phyloP scores from a whole-genome alignment of 2,888 invertebrate genomes.

The Troides aeacus region DNA sequence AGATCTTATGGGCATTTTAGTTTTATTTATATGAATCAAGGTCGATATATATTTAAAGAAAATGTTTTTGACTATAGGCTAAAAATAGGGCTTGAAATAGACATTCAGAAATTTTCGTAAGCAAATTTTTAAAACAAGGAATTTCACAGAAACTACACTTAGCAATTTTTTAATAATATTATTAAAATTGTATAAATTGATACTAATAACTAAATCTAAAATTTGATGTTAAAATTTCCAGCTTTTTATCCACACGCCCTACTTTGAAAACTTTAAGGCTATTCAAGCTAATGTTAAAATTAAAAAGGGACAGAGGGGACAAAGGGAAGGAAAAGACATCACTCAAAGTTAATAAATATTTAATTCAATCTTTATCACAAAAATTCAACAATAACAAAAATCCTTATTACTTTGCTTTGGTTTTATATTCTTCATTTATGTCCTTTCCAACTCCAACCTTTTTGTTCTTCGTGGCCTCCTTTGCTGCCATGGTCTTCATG shows the following conservation, averaged over 20 bases:
- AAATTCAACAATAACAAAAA: slow-evolving; percentile 33
- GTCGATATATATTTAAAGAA: no score
- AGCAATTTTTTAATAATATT: no score
- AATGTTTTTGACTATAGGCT: no score
- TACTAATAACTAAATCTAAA: no score
- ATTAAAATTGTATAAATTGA: no score
- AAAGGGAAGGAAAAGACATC: neutral
- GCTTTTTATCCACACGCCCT: neutral
- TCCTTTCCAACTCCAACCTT: slow-evolving; percentile 85
- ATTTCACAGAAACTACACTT: no score
- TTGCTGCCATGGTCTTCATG: slow-evolving; percentile 87
- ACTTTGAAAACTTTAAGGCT: neutral
- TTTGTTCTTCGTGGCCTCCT: slow-evolving; percentile 87
- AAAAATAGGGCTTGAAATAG: no score
- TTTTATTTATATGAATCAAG: no score
- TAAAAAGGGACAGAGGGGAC: neutral
- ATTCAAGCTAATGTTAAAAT: neutral
- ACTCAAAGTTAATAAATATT: slow-evolving; percentile 26
- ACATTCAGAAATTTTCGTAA: no score
- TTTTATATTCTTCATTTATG: slow-evolving; percentile 48
- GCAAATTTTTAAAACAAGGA: no score
- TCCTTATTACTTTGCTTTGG: slow-evolving; percentile 1
- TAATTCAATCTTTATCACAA: slow-evolving; percentile 32
- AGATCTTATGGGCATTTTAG: no score
- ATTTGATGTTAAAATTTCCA: no score